Percentiles rank a stretch among this genome's conserved stretches.
Conservation (phyloP, 2,888 invertebrate species). For the Gnatocerus cornutus region DNA sequence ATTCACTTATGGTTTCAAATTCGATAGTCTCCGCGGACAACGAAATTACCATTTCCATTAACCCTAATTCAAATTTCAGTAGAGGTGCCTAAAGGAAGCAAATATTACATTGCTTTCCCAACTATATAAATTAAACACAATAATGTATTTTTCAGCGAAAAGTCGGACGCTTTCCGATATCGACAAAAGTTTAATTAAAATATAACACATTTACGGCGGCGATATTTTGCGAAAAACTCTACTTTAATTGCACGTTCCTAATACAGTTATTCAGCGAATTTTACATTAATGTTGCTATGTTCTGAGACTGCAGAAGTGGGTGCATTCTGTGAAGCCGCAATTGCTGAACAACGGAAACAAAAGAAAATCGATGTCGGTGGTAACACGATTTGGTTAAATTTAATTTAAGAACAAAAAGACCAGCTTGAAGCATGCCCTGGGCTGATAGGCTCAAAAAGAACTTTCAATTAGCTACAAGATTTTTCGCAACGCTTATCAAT, state of each 20-base stretch:
- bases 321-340: slow-evolving; percentile 16
- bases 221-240: not conserved
- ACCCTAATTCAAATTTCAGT: slow-evolving; percentile 28
- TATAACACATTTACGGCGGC: not conserved
- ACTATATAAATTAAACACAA: not conserved
- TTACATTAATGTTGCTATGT: no score
- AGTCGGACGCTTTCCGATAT: not conserved
- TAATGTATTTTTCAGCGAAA: not conserved
- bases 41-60: slow-evolving; percentile 37
- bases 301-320: slow-evolving; percentile 11
- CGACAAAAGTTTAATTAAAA: slow-evolving; percentile 2
- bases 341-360: slow-evolving; percentile 37
- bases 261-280: slow-evolving; percentile 14
- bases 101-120: not conserved
- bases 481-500: slow-evolving; percentile 16
- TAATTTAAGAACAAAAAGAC: slow-evolving; percentile 39
- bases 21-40: slow-evolving; percentile 29
- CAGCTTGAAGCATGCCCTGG: slow-evolving; percentile 15
- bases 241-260: slow-evolving; percentile 3
- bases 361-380: slow-evolving; percentile 43
- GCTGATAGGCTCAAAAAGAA: slow-evolving; percentile 29
- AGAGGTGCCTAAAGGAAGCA: slow-evolving; percentile 6
- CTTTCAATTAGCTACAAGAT: slow-evolving; percentile 26
- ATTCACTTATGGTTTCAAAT: slow-evolving; percentile 27
- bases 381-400: slow-evolving; percentile 45